Evolutionary conservation across 2,113 vertebrate genomes (phyloP).

Genomic region (Rana temporaria): DNA sequence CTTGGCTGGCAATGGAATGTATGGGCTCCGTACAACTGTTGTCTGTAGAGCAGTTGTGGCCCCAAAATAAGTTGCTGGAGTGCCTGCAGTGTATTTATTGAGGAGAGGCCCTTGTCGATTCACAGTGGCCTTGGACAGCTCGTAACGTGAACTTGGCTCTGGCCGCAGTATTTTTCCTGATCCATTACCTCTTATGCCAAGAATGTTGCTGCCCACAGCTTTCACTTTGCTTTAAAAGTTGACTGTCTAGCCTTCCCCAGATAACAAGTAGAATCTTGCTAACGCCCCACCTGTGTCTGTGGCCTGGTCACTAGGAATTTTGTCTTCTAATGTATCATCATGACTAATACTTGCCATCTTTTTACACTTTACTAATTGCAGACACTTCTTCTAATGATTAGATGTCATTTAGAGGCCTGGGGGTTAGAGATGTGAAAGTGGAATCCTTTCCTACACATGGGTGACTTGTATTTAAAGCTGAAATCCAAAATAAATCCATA

Average conservation of each 20-base stretch:
- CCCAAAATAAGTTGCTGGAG: not conserved
- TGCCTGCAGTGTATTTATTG: no score
- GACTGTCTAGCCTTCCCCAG: not conserved
- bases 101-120: not conserved
- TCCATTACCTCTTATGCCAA: not conserved
- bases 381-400: not conserved
- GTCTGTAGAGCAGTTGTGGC: not conserved
- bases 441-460: no score
- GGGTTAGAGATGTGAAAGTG: no score
- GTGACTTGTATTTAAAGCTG: no score
- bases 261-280: conserved; percentile 24
- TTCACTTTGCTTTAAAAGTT: not conserved
- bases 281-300: conserved; percentile 1
- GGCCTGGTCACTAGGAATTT: conserved; percentile 10
- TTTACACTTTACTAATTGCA: not conserved
- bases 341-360: not conserved
- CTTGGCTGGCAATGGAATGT: not conserved
- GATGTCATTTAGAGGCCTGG: no score
- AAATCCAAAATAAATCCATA: no score
- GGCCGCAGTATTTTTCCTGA: not conserved
- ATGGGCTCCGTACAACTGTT: not conserved
- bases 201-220: not conserved
- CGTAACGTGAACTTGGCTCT: not conserved
- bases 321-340: not conserved
- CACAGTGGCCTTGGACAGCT: not conserved